Conservation (phyloP, 2,113 vertebrate genomes). For the Nothocercus julius region DNA sequence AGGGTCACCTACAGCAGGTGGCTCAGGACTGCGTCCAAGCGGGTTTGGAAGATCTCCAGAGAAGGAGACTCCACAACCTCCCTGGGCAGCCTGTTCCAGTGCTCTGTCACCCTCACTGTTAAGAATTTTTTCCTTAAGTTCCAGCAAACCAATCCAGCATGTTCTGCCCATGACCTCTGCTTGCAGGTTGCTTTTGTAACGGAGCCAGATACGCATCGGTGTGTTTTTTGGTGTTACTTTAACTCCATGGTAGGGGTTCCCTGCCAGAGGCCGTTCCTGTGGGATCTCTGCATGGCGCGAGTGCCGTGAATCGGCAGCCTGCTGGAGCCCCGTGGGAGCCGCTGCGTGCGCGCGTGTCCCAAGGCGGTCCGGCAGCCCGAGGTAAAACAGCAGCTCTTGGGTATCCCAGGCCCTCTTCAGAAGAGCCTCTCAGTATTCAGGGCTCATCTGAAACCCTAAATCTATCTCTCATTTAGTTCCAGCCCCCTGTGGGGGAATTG, state of each 20-base stretch:
- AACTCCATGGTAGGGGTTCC: background rate
- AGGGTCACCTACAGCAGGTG: too few relatives aligned
- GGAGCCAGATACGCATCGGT: accelerated
- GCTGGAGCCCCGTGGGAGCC: accelerated
- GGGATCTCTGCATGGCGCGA: background rate
- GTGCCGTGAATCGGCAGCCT: background rate
- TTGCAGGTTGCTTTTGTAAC: accelerated
- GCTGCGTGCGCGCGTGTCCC: background rate
- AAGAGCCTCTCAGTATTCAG: constrained; percentile 2
- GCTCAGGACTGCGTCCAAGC: too few relatives aligned
- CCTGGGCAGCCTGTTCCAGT: too few relatives aligned
- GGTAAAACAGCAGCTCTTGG: background rate
- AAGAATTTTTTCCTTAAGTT: too few relatives aligned
- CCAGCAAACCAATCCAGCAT: background rate
- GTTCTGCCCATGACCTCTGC: background rate
- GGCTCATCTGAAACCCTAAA: constrained; percentile 36
- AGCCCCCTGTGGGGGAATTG: background rate
- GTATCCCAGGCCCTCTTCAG: background rate
- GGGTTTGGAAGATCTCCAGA: too few relatives aligned
- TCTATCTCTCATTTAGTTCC: constrained; percentile 26
- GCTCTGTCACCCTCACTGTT: too few relatives aligned
- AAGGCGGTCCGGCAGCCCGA: background rate
- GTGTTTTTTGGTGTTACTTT: accelerated
- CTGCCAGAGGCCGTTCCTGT: accelerated
- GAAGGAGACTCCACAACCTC: too few relatives aligned